Conservation (phyloP, 2,797 vertebrate species). For the Gephyroberyx darwinii region DNA sequence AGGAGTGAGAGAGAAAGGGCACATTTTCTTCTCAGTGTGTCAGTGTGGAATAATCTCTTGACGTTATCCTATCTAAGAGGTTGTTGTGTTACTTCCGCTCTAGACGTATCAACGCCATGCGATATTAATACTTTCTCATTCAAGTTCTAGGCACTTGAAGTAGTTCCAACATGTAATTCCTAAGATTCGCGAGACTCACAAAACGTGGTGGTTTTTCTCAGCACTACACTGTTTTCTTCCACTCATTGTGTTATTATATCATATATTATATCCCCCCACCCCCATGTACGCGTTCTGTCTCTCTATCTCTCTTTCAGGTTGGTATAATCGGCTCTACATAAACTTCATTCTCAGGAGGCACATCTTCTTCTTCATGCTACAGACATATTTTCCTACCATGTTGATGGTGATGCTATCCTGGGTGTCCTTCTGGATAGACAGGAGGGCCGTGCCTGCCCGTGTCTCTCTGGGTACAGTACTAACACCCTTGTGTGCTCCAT, state of each 20-base stretch:
- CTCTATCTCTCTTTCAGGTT: slow-evolving; percentile 78
- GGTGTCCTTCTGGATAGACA: slow-evolving; percentile 97
- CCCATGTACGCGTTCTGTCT: slow-evolving; percentile 6
- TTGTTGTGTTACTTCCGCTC: slow-evolving; percentile 41
- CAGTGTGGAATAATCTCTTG: slow-evolving; percentile 41
- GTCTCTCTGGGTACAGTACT: slow-evolving; percentile 88
- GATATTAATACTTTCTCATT: slow-evolving; percentile 20
- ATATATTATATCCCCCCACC: not conserved
- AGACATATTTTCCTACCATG: slow-evolving; percentile 94
- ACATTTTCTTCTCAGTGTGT: slow-evolving; percentile 39
- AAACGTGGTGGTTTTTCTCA: not conserved
- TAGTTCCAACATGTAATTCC: no score
- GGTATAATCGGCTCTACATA: slow-evolving; percentile 95
- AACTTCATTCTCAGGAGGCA: slow-evolving; percentile 92
- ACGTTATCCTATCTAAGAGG: slow-evolving; percentile 10
- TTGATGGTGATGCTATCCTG: slow-evolving; percentile 95
- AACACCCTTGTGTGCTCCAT: not conserved
- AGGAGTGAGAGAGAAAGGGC: slow-evolving; percentile 1
- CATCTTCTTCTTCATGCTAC: slow-evolving; percentile 96
- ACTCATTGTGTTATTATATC: not conserved
- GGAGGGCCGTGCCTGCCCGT: slow-evolving; percentile 90
- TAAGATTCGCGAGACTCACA: no score
- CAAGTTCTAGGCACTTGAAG: slow-evolving; percentile 20
- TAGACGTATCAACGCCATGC: slow-evolving; percentile 19
- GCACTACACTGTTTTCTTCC: not conserved